phyloP scores from a whole-genome alignment of 2,888 invertebrate species.

The Endotricha flammealis region DNA sequence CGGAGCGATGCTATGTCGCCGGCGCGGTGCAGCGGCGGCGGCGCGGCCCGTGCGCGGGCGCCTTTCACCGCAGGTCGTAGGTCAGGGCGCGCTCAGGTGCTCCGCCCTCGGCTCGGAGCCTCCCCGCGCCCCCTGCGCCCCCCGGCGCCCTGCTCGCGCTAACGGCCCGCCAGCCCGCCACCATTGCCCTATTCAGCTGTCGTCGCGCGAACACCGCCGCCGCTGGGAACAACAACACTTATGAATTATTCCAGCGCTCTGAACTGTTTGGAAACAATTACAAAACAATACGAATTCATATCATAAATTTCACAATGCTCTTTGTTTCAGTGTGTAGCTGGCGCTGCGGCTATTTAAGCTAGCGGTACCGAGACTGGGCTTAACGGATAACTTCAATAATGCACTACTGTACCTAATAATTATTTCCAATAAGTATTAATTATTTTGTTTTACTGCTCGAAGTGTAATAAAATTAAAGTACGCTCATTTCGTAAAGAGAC shows the following conservation, averaged over 20 bases:
- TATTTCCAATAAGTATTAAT: conserved; percentile 8
- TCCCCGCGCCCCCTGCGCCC: conserved; percentile 26
- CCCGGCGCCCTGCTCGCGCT: conserved; percentile 33
- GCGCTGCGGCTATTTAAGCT: conserved; percentile 20
- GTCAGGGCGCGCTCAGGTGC: conserved; percentile 78
- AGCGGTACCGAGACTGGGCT: background rate
- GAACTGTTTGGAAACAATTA: conserved; percentile 68
- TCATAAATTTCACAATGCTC: conserved; percentile 61
- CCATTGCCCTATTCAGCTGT: conserved; percentile 74
- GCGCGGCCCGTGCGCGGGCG: conserved; percentile 53
- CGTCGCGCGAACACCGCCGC: conserved; percentile 59
- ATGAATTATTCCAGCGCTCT: conserved; percentile 70
- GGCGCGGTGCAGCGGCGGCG: conserved; percentile 35
- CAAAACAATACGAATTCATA: conserved; percentile 69
- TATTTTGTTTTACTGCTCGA: conserved; percentile 8
- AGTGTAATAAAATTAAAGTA: conserved; percentile 14
- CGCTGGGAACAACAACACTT: conserved; percentile 63
- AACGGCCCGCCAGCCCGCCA: conserved; percentile 63
- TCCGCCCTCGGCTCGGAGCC: conserved; percentile 56
- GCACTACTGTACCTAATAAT: conserved; percentile 8
- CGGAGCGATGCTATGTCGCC: conserved; percentile 59
- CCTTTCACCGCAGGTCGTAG: conserved; percentile 77
- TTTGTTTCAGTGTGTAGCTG: conserved; percentile 49
- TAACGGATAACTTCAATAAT: background rate
- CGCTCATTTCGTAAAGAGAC: conserved; percentile 41